A percentile compares a stretch with the other conserved stretches of the same genome.
These are phyloP conservation scores for Harmothoe impar DNA, from an alignment of 2,888 invertebrate species.

Conservation along the genomic window DNA sequence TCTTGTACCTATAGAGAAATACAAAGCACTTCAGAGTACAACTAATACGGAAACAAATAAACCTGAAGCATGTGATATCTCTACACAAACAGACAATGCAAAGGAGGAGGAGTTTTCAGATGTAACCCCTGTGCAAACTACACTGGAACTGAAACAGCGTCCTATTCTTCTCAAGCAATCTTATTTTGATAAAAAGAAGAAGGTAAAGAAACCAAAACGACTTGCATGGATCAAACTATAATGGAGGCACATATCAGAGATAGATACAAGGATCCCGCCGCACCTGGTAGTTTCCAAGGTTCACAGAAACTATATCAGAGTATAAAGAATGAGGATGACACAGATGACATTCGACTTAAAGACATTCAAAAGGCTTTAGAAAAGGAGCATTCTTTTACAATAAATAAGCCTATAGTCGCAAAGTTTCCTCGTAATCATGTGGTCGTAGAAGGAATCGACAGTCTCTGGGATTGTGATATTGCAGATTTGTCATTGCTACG, in stretches of 20 bases:
- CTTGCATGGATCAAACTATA: too few species aligned
- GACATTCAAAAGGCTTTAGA: neutral
- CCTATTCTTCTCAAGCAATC: too few species aligned
- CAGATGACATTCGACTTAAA: too few species aligned
- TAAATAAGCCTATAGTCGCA: neutral
- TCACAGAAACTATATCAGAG: neutral
- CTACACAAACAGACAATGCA: too few species aligned
- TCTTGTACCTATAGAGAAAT: neutral
- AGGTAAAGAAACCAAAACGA: too few species aligned
- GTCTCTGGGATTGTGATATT: constrained; percentile 42
- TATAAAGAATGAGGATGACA: neutral
- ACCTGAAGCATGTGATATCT: too few species aligned
- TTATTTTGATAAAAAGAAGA: too few species aligned
- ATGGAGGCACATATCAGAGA: neutral
- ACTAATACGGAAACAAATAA: too few species aligned
- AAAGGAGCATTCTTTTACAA: neutral
- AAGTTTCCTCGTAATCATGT: neutral
- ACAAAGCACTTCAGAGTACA: too few species aligned
- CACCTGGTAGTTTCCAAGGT: constrained; percentile 45
- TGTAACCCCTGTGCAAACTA: too few species aligned
- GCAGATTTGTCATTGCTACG: neutral
- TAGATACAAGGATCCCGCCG: neutral
- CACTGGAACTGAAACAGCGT: too few species aligned
- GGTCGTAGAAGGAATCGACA: constrained; percentile 14
- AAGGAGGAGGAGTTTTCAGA: too few species aligned